A percentile compares a stretch with the other conserved stretches of the same genome.
These are phyloP conservation scores for Hyles lineata DNA, from an alignment of 2,888 invertebrate species.

Conservation along the genomic window DNA sequence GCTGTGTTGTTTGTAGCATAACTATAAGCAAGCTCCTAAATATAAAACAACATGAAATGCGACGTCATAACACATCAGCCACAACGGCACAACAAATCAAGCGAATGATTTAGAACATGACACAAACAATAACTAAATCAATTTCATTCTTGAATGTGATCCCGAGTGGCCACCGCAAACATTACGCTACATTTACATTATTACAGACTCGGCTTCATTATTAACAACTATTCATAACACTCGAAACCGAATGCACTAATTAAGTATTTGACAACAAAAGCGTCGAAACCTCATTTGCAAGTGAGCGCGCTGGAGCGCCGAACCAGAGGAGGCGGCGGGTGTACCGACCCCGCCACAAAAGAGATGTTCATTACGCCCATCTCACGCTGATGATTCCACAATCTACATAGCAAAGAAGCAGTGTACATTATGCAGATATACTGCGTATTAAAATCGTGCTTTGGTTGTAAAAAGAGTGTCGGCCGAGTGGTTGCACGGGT, in stretches of 20 bases:
- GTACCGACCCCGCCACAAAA: constrained; percentile 21
- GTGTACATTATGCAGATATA: constrained; percentile 28
- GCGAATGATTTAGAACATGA: constrained; percentile 37
- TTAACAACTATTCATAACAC: constrained; percentile 42
- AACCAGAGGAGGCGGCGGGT: neutral
- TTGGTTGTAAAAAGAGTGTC: constrained; percentile 19
- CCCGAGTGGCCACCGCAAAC: neutral
- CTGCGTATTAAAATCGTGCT: constrained; percentile 26
- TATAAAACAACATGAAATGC: neutral
- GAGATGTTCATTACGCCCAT: constrained; percentile 28
- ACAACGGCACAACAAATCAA: neutral
- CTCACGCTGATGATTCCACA: constrained; percentile 25
- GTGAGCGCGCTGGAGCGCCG: constrained; percentile 12
- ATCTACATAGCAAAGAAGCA: constrained; percentile 25
- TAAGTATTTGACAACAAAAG: constrained; percentile 43
- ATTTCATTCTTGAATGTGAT: constrained; percentile 13
- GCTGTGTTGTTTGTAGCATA: neutral
- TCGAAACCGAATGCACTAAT: constrained; percentile 40
- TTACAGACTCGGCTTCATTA: constrained; percentile 42
- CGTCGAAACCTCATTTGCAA: constrained; percentile 34
- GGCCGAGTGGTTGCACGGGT: constrained; percentile 41
- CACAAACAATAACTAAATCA: constrained; percentile 7
- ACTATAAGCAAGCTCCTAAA: neutral
- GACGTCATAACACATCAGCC: neutral
- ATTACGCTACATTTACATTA: constrained; percentile 34